A percentile compares a stretch with the other conserved stretches of the same genome.
Conservation (phyloP, 2,797 vertebrate genomes). For the Liparis tanakae region DNA sequence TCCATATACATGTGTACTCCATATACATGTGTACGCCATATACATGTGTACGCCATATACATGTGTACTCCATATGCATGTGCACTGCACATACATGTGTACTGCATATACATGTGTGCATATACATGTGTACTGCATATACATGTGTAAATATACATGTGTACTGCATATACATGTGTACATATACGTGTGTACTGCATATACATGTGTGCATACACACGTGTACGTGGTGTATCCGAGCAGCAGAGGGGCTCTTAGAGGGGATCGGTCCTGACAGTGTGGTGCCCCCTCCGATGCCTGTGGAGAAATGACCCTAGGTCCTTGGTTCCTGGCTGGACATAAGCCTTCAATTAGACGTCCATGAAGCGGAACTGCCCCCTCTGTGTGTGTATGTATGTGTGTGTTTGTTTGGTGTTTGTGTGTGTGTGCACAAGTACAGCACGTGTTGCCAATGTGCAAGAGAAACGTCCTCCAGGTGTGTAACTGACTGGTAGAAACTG, state of each 20-base stretch:
- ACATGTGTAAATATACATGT: neutral
- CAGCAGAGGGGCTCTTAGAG: constrained; percentile 12
- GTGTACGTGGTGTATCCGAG: constrained; percentile 14
- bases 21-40: neutral
- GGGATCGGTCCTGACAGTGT: constrained; percentile 51
- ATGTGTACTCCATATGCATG: neutral
- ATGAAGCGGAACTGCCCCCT: constrained; percentile 45
- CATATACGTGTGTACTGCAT: neutral
- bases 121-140: neutral
- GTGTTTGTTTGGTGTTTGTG: constrained; percentile 14
- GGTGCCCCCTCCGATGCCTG: constrained; percentile 51
- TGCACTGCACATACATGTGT: neutral
- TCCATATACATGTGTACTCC: neutral
- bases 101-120: neutral
- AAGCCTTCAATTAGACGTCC: constrained; percentile 63
- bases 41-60: neutral
- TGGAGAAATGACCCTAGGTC: constrained; percentile 55
- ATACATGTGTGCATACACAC: neutral
- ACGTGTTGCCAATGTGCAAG: constrained; percentile 29
- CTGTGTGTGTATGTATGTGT: constrained; percentile 9
- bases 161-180: neutral
- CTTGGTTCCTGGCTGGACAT: constrained; percentile 34
- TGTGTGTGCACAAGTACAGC: constrained; percentile 25
- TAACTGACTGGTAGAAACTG: constrained; percentile 8
- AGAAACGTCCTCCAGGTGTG: constrained; percentile 33